A percentile compares a stretch with the other conserved stretches of the same genome.
phyloP scores from a whole-genome alignment of 2,113 vertebrate species.

The Fregetta grallaria region DNA sequence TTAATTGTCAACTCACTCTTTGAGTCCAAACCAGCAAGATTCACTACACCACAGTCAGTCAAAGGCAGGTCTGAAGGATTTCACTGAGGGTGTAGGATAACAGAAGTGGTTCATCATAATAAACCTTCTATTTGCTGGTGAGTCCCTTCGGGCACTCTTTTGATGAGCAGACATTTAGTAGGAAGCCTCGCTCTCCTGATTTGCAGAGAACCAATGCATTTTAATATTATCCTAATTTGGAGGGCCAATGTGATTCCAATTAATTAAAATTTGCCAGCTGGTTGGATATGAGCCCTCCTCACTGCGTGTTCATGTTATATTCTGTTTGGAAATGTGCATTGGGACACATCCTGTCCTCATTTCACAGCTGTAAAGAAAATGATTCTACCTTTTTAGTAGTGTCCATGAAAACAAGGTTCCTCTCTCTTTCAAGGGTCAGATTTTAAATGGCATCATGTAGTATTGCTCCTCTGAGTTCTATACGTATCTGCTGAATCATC shows the following conservation, averaged over 20 bases:
- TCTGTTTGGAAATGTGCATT: not conserved
- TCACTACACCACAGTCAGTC: not conserved
- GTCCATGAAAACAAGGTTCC: not conserved
- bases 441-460: not conserved
- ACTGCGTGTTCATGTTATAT: not conserved
- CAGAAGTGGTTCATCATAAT: not conserved
- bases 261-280: not conserved
- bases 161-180: not conserved
- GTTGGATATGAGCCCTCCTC: not conserved
- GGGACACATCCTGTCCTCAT: not conserved
- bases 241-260: not conserved
- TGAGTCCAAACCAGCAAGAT: not conserved
- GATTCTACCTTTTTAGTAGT: not conserved
- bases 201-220: not conserved
- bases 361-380: not conserved
- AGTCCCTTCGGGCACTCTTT: not conserved
- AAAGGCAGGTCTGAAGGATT: not conserved
- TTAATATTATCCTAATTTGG: not conserved
- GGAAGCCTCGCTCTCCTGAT: not conserved
- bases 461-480: not conserved
- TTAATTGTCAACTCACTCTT: not conserved
- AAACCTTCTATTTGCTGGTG: not conserved
- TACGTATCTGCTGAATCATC: not conserved
- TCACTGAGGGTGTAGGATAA: not conserved
- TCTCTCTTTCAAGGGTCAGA: not conserved